Evolutionary conservation across 2,113 vertebrate species (phyloP).

Genomic region (Caranx melampygus): DNA sequence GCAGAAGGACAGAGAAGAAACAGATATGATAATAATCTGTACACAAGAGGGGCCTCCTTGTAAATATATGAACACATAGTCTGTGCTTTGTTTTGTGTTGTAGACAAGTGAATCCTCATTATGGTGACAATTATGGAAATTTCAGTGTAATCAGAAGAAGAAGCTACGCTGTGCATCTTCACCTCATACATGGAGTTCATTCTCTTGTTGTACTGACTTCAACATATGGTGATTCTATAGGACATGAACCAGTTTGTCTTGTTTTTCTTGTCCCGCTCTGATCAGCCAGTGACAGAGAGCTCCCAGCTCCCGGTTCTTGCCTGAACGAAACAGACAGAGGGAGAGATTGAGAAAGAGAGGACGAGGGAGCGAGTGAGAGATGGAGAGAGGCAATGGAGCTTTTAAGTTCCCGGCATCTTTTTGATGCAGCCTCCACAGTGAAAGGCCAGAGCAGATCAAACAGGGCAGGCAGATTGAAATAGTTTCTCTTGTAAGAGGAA

Average conservation of each 20-base stretch:
- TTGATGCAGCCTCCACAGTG: constrained; percentile 61
- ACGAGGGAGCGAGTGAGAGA: constrained; percentile 6
- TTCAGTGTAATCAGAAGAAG: too few species aligned
- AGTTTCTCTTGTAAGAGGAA: constrained; percentile 49
- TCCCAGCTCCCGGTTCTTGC: constrained; percentile 24
- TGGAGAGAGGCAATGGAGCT: constrained; percentile 27
- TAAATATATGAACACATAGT: not conserved
- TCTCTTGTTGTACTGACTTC: not conserved
- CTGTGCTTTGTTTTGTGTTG: too few species aligned
- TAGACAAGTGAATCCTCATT: too few species aligned
- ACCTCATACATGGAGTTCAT: too few species aligned
- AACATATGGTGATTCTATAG: not conserved
- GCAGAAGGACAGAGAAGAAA: not conserved
- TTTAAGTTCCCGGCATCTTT: constrained; percentile 58
- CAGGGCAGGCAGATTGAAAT: constrained; percentile 53
- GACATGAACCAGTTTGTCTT: constrained; percentile 13
- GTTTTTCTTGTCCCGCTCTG: not conserved
- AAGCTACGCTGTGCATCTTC: too few species aligned
- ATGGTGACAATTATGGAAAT: too few species aligned
- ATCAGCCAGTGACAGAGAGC: constrained; percentile 31
- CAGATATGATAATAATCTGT: too few species aligned
- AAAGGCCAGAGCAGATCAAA: constrained; percentile 71
- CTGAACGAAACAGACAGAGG: constrained; percentile 23
- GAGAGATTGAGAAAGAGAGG: constrained; percentile 11
- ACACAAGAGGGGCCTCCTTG: not conserved